Conservation (phyloP, 2,888 invertebrate genomes). For the Mimumesa dahlbomi region DNA sequence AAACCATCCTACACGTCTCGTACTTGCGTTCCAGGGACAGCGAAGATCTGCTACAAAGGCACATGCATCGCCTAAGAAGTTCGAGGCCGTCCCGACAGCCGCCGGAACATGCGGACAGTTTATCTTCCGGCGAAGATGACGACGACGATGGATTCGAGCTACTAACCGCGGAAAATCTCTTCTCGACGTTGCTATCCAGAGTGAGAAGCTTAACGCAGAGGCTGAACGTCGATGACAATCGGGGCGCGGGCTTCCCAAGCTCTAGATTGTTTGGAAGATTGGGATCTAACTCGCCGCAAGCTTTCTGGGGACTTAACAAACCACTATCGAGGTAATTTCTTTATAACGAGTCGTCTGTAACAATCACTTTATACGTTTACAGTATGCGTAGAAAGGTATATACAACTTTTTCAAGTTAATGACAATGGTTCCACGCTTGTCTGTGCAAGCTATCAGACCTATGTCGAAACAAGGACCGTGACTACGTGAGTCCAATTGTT, state of each 20-base stretch:
- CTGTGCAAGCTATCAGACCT: conserved; percentile 78
- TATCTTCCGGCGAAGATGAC: conserved; percentile 93
- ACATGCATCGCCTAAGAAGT: conserved; percentile 82
- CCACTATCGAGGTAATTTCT: conserved; percentile 80
- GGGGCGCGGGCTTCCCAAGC: conserved; percentile 84
- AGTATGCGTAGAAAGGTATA: too few species aligned
- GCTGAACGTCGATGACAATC: conserved; percentile 90
- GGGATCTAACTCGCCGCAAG: conserved; percentile 75
- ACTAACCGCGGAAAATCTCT: conserved; percentile 94
- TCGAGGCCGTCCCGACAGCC: conserved; percentile 86
- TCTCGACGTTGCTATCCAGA: conserved; percentile 91
- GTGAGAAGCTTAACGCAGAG: conserved; percentile 92
- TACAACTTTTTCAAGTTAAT: conserved; percentile 12
- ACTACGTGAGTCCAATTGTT: conserved; percentile 77
- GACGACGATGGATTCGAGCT: conserved; percentile 95
- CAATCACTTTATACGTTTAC: too few species aligned
- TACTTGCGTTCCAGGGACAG: conserved; percentile 58
- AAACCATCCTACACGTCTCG: background rate
- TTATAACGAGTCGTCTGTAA: too few species aligned
- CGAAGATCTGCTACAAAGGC: conserved; percentile 76
- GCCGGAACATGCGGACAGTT: conserved; percentile 89
- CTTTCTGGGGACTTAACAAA: conserved; percentile 81
- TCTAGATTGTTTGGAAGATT: conserved; percentile 83
- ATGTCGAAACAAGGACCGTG: conserved; percentile 76
- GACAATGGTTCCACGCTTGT: conserved; percentile 63